Evolutionary conservation across 1,140 invertebrate species (phyloP), one percentile per base, ranked within the genome.

Genomic region (Cheumatopsyche charites): DNA sequence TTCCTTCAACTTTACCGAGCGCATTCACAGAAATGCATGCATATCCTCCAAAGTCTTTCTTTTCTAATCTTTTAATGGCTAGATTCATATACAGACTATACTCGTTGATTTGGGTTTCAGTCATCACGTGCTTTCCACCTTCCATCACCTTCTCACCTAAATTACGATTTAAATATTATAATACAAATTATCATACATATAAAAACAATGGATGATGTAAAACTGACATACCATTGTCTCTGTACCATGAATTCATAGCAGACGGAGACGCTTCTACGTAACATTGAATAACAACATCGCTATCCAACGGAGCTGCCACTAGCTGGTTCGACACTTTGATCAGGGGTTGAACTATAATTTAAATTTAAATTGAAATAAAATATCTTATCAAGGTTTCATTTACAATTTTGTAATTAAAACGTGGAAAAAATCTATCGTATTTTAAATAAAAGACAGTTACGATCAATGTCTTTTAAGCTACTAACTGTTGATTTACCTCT

Each of bases 21-120:
- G 91, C 91, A 79, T 93, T 94, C 47, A 90, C 90, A 23, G 91
- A 91, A 42, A 89, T 88, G 79, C 92, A 94, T 65, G 88, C 85
- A 80, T 94, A 95, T 66, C 89, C 89, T 21, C 92, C 92, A 77
- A 91, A 93, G 79, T 94, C 92, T 63, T 84, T 85, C 77, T 88
- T 90, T 73, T 89, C 87, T 42, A 95, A 81, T 69, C 88, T 87
- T 76, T 88, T 88, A 79, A 96, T 91, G 58, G 91, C 94, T 72
- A 96, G 83, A 81, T 94, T 94, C 89, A 96, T 93, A 79, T 90
- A 87, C 80, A 92, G 87, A 23, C 91, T 90, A 79, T 92, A 94
- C 69, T 90, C 88, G 81, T 90, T 92, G 79, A 88, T 85, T 69
- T 79, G 82, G 42, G 77, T 82, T 77, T 94, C 92, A 43, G 87